Conservation (phyloP, 2,797 vertebrate species). For the Chromis chromis region DNA sequence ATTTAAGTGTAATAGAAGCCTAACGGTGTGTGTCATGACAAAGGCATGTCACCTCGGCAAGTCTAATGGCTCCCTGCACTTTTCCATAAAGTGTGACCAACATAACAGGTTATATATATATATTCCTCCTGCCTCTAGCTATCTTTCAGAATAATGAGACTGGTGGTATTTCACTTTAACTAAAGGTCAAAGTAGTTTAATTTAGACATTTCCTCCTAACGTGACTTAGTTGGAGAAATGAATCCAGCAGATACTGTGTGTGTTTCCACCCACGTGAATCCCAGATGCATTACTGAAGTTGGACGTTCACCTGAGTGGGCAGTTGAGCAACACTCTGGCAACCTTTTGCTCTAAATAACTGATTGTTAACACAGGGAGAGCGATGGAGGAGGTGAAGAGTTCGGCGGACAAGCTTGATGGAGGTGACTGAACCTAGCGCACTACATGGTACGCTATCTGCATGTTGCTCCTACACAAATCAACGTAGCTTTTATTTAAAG, state of each 20-base stretch:
- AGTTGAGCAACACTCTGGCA: conserved; percentile 2
- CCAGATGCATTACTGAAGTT: conserved; percentile 28
- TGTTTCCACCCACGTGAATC: conserved; percentile 42
- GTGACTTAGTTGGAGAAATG: conserved; percentile 58
- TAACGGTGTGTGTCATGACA: conserved; percentile 62
- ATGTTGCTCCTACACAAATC: background rate
- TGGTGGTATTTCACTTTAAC: conserved; percentile 71
- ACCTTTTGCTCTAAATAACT: conserved; percentile 21
- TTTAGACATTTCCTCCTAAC: conserved; percentile 65
- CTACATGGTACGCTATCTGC: background rate
- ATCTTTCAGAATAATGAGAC: conserved; percentile 75
- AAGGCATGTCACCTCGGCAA: conserved; percentile 47
- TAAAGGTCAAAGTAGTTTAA: conserved; percentile 77
- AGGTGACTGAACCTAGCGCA: background rate
- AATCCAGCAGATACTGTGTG: conserved; percentile 52
- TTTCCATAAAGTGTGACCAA: conserved; percentile 45
- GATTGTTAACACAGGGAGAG: conserved; percentile 38
- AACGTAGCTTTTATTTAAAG: background rate
- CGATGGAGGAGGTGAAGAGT: background rate
- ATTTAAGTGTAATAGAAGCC: conserved; percentile 29
- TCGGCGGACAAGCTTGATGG: background rate
- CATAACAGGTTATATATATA: conserved; percentile 36
- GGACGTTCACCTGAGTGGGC: conserved; percentile 33
- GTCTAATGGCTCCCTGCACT: conserved; percentile 34
- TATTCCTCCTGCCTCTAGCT: conserved; percentile 43